Conservation (phyloP, 2,113 vertebrate genomes). For the Ceratotherium simum region DNA sequence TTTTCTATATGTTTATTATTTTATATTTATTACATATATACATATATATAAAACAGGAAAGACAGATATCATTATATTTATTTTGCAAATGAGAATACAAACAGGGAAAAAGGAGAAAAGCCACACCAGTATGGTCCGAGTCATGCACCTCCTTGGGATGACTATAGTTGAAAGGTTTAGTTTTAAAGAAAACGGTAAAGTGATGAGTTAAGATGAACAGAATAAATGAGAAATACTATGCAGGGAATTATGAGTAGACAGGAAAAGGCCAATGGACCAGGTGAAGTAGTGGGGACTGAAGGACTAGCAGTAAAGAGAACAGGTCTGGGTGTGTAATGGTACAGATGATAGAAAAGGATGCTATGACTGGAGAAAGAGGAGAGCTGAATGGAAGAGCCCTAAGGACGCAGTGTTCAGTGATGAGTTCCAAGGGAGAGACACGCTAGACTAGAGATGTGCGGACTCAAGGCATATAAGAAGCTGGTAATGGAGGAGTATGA, state of each 20-base stretch:
- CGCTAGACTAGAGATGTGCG: neutral
- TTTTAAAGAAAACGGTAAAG: conserved; percentile 14
- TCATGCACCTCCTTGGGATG: neutral
- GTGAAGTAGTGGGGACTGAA: neutral
- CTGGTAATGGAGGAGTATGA: neutral
- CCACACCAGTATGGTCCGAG: neutral
- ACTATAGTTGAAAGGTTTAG: neutral
- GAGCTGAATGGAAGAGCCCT: neutral
- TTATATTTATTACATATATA: neutral
- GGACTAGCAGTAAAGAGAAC: neutral
- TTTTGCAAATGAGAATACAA: neutral
- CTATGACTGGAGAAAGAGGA: neutral
- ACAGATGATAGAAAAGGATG: neutral
- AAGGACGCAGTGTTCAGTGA: neutral
- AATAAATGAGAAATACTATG: neutral
- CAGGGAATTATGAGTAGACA: neutral
- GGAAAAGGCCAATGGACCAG: neutral
- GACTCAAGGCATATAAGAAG: neutral
- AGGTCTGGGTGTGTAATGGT: neutral
- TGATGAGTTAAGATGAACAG: neutral
- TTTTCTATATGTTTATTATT: neutral
- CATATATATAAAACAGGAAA: neutral
- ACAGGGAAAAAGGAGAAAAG: neutral
- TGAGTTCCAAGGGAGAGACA: neutral
- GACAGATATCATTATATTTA: neutral